Base-by-base conservation (phyloP, 2,113 vertebrate genomes). In the Orientallactaga bullata region DNA sequence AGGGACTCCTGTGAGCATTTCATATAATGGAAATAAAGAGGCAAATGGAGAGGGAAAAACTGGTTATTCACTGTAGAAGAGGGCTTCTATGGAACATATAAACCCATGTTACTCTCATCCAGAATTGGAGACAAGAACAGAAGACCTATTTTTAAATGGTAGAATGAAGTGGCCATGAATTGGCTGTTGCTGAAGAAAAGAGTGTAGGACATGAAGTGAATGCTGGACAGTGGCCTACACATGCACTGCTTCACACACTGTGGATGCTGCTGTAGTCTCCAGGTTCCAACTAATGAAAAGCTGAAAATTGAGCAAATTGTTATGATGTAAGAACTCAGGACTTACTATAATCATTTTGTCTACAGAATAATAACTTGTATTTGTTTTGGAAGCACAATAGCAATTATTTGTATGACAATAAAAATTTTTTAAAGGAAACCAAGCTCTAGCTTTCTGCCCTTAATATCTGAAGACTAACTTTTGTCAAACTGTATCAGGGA, bases 1-100 rank as follows among this genome's bases (percentile, higher is more conserved):
- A 93, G 91, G 66, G 61, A 94, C 42, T 93, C 91, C 93, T 94
- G 76, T 26, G 72, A 90, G 66, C 81, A 58, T 95, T 95, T 97
- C 80, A 89, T 79, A 73, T 51, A 93, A 72, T 42, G 93, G 94
- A 90, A 96, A 95, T 94, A 93, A 94, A 95, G 88, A 90, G 61
- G 81, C 63, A 95, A 95, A 93, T 86, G 92, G 74, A 87, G 55
- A 90, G 55, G 69, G 69, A 66, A 94, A 92, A 82, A 68, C 74
- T 88, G 60, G 80, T 23, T 58, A 32, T 88, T 88, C 78, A 60
- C 81, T 66, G 17, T 63, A 89, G 85, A 92, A 81, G 89, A 85
- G 85, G 71, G 51, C 12, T 32, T 94, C 87, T 81, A 4, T 74
- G 94, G 83, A 89, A 93, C 95, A 93, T 95, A 94, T 95, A 94